Evolutionary conservation across 53 echinoderm and acorn worm species (phyloP), one percentile per base, ranked within the genome.

Genomic region (Paelopatides confundens): DNA sequence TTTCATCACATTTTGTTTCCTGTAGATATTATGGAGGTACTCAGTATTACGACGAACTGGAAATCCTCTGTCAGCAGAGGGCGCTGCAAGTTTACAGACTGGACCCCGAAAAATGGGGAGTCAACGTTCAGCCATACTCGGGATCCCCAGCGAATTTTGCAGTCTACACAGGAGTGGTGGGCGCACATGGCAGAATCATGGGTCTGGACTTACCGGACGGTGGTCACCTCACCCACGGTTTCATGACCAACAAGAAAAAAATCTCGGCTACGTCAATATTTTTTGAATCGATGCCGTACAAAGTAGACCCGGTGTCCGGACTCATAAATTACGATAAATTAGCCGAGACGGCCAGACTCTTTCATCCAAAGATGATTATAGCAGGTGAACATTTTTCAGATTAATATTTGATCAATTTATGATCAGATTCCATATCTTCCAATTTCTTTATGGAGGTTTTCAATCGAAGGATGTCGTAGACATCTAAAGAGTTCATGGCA

Each of bases 201-300:
- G 97, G 97, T 2, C 83, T 97, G 54, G 95, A 97, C 86, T 90
- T 97, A 12, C 97, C 97, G 3, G 91, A 95, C 71, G 97, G 97
- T 30, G 97, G 97, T 43, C 97, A 97, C 40, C 90, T 97, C 65
- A 95, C 97, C 46, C 97, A 97, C 26, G 97, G 97, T 21, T 97
- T 97, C 87, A 95, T 97, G 93, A 97, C 97, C 18, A 76, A 58
- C 26, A 93, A 90, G 88, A 97, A 93, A 92, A 97, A 97, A 92
- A 93, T 97, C 32, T 97, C 97, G 17, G 97, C 97, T 10, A 97
- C 97, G 1, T 97, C 97, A 2, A 76, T 97, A 26, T 97, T 93
- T 87, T 97, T 97, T 90, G 97, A 97, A 71, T 97, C 97, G 0
- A 97, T 97, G 97, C 97, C 97, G 1, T 97, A 97, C 90, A 95